Evolutionary conservation across 2,113 vertebrate species (phyloP).

Genomic region (Lathamus discolor): DNA sequence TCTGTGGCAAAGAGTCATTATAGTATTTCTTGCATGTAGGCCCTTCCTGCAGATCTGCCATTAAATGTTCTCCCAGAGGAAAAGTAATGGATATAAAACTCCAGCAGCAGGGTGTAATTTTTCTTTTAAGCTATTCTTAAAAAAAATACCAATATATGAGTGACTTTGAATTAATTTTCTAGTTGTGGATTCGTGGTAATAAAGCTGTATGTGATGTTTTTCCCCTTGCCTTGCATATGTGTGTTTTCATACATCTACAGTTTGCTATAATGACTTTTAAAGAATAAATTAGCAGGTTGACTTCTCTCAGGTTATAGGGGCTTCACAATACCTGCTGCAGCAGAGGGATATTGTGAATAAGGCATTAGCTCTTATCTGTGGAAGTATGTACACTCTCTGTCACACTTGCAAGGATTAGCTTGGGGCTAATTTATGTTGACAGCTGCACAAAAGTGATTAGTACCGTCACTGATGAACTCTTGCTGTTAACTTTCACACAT

Average conservation of each 20-base stretch:
- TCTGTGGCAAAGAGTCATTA: not conserved
- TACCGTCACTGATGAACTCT: not conserved
- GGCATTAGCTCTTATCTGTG: not conserved
- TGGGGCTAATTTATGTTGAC: constrained; percentile 54
- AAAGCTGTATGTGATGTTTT: not conserved
- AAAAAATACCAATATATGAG: not conserved
- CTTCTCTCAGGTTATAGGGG: not conserved
- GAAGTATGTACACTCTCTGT: not conserved
- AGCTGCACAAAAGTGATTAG: constrained; percentile 62
- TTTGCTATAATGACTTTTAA: not conserved
- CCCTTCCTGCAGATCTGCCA: not conserved
- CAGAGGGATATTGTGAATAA: constrained; percentile 2
- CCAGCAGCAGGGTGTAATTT: not conserved
- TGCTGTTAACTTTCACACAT: constrained; percentile 37
- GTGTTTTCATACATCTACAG: not conserved
- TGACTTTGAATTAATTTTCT: not conserved
- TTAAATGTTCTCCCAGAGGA: not conserved
- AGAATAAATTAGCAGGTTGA: not conserved
- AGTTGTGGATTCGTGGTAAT: not conserved
- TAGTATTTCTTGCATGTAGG: not conserved
- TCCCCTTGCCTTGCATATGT: not conserved
- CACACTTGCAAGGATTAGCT: constrained; percentile 11
- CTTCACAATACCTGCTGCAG: not conserved
- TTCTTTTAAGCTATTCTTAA: not conserved
- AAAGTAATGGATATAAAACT: not conserved